phyloP scores from a whole-genome alignment of 2,888 invertebrate genomes.

The Crossocerus cetratus region DNA sequence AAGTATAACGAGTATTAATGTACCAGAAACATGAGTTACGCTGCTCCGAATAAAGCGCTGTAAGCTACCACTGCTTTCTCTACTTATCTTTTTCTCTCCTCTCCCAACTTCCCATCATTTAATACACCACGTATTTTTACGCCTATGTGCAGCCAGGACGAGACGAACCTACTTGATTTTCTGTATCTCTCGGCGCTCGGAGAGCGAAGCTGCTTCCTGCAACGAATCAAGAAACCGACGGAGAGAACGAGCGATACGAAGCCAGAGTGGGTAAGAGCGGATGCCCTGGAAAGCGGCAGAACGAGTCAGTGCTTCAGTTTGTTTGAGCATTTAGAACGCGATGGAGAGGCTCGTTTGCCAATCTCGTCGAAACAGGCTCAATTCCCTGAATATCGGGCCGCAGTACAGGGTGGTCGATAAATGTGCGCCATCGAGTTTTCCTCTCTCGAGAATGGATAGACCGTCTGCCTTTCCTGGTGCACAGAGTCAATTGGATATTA shows the following conservation, averaged over 20 bases:
- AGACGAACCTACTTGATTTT: too few relatives aligned
- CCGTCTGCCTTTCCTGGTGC: too few relatives aligned
- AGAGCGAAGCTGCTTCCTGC: background rate
- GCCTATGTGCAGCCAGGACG: too few relatives aligned
- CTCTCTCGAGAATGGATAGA: too few relatives aligned
- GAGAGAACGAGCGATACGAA: background rate
- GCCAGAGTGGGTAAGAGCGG: background rate
- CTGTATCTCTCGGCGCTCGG: background rate
- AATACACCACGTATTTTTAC: background rate
- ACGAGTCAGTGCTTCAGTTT: slow-evolving; percentile 34
- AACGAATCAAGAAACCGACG: background rate
- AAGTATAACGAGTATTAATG: slow-evolving; percentile 40
- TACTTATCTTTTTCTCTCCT: slow-evolving; percentile 29
- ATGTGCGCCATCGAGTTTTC: too few relatives aligned
- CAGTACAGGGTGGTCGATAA: too few relatives aligned
- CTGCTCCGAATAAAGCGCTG: slow-evolving; percentile 41
- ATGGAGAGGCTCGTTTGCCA: slow-evolving; percentile 42
- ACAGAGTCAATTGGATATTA: too few relatives aligned
- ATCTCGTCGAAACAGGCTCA: slow-evolving; percentile 17
- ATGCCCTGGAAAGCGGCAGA: background rate
- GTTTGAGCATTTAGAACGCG: slow-evolving; percentile 46
- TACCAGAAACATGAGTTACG: slow-evolving; percentile 33
- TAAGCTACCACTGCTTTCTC: slow-evolving; percentile 55
- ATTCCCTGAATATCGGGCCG: too few relatives aligned
- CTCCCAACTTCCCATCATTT: background rate